Base-by-base conservation (phyloP, 2,797 vertebrate genomes). In the Valencia hispanica region DNA sequence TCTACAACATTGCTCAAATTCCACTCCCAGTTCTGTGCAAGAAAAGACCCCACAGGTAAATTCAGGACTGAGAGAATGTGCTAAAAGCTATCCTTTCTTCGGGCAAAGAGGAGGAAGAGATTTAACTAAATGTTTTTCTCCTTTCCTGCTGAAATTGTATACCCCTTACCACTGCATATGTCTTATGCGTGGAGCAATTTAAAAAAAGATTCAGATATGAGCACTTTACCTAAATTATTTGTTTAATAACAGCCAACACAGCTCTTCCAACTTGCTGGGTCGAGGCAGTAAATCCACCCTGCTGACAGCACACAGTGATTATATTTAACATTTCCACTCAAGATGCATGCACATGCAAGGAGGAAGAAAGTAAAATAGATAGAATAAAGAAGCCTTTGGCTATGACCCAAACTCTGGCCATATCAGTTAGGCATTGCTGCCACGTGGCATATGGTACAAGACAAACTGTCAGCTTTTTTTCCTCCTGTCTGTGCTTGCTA, bases 401-500 rank as follows among this genome's bases (percentile, higher is more conserved):
- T 82, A 80, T 88, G 84, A 87, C 87, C 91, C 87, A 91, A 91
- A 93, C 93, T 90, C 90, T 48, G 82, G 86, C 85, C 90, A 81
- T 95, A 95, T 95, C 95, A 94, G 90, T 92, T 92, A 86, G 92
- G 88, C 91, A 93, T 93, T 94, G 93, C 90, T 96, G 95, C 95
- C 94, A 95, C 84, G 88, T 92, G 92, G 93, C 95, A 95, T 96
- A 96, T 95, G 95, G 93, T 93, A 86, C 90, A 91, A 95, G 95
- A 96, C 95, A 96, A 95, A 95, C 94, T 95, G 95, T 95, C 94
- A 95, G 89, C 87, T 88, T 89, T 90, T 91, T 88, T 78, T 79
- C 81, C 87, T 87, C 87, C 73, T 88, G 83, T 84, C 87, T 88
- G 78, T 87, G 84, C 73, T 81, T 90, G 87, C 89, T 89, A 77